Base-by-base conservation (phyloP, 1,140 invertebrate genomes). In the Ceratosolen solmsi region DNA sequence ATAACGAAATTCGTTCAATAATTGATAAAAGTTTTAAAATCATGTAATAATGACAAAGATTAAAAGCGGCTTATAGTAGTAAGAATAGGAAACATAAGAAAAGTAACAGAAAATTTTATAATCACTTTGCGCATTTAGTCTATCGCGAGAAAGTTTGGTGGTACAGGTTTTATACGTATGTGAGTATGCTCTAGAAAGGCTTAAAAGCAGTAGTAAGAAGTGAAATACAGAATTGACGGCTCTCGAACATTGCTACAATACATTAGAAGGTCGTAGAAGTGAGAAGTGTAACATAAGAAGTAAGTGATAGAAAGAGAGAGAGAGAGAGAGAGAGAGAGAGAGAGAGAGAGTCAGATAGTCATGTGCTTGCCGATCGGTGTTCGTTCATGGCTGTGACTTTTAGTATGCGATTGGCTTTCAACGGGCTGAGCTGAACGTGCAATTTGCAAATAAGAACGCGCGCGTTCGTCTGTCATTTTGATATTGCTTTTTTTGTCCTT, bases 331-430 rank as follows among this genome's bases (percentile, higher is more conserved):
- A 20, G 46, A 72, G 46, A 20, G 46, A 72, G 46, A 30, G 60
- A 56, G 49, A 60, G 70, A 7, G 79, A 63, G 70, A 25, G 41
- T 22, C 38, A 63, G 38, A 73, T 22, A 60, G 79, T 0, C 17
- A 8, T 46, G 51, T 49, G 27, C 65, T 58, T 51, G 68, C 36
- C 36, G 78, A 79, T 79, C 78, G 51, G 36, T 20, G 51, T 15
- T 30, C 22, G 73, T 60, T 60, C 73, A n/a, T 74, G 49, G 51
- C 49, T 74, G 49, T 30, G 54, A 58, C 54, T 58, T 71, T 70
- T 79, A 79, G 77, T 79, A 25, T 30, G 33, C 46, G 46, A 79
- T 71, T 70, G 49, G 76, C 76, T 68, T 79, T 79, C 65, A 41
- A 56, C 33, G 30, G 56, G 77, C n/a, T 54, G 27, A 78, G 63